Evolutionary conservation across 2,113 vertebrate species (phyloP).

Genomic region (Hippotragus niger): DNA sequence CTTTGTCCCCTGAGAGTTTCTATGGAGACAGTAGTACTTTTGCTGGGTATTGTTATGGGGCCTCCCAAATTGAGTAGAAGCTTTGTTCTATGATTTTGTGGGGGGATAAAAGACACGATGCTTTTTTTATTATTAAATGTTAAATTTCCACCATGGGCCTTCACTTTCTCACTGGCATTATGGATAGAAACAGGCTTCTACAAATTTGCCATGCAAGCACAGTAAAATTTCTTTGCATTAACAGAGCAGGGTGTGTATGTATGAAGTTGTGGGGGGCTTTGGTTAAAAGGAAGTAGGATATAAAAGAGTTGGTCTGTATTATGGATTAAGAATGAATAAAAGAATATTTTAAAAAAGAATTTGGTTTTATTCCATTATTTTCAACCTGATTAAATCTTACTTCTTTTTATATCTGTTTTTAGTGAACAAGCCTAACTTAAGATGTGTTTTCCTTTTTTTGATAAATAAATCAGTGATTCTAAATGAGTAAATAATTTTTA

Average conservation of each 20-base stretch:
- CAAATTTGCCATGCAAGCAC: slow-evolving; percentile 38
- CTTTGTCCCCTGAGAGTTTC: not conserved
- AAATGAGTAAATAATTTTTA: not conserved
- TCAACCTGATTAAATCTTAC: not conserved
- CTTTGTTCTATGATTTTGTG: not conserved
- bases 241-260: slow-evolving; percentile 29
- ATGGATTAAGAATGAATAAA: not conserved
- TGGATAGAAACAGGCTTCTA: slow-evolving; percentile 40
- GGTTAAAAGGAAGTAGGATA: slow-evolving; percentile 9
- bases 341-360: not conserved
- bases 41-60: not conserved
- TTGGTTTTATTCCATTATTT: slow-evolving; percentile 20
- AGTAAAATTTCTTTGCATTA: slow-evolving; percentile 37
- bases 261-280: slow-evolving; percentile 16
- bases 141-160: not conserved
- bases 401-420: slow-evolving; percentile 3
- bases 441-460: not conserved
- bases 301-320: slow-evolving; percentile 17
- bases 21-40: not conserved
- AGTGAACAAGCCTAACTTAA: not conserved
- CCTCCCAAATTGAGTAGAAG: not conserved
- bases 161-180: slow-evolving; percentile 41
- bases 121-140: not conserved
- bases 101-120: not conserved
- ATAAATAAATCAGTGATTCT: not conserved